Conservation (phyloP, 2,888 invertebrate species). For the Steinernema hermaphroditum region DNA sequence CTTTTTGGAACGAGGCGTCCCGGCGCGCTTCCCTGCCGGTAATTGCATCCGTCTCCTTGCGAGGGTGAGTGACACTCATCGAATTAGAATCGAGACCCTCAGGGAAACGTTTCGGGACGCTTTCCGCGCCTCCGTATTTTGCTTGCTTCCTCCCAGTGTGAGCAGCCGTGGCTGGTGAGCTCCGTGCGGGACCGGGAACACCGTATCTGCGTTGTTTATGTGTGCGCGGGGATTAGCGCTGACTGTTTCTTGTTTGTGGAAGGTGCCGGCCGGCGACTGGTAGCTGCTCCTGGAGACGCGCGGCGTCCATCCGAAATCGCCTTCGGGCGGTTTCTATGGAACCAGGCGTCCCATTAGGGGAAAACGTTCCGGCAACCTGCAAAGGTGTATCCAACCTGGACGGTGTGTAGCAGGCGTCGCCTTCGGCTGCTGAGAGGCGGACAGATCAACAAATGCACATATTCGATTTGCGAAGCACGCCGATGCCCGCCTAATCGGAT, state of each 20-base stretch:
- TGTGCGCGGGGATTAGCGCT: neutral
- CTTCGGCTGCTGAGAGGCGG: neutral
- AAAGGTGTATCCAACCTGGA: neutral
- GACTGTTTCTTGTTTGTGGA: slow-evolving; percentile 30
- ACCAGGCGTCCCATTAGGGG: neutral
- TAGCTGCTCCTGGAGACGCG: slow-evolving; percentile 23
- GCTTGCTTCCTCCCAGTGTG: too few species aligned
- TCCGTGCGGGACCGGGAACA: neutral
- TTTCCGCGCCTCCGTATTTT: neutral
- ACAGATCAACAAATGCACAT: slow-evolving; percentile 25
- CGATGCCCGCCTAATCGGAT: slow-evolving; percentile 26
- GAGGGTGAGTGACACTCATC: slow-evolving; percentile 13
- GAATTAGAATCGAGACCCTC: neutral
- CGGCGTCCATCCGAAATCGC: neutral
- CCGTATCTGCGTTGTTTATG: slow-evolving; percentile 6
- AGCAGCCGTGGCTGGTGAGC: neutral
- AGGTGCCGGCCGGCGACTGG: slow-evolving; percentile 31
- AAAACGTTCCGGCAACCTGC: neutral
- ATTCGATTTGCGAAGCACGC: slow-evolving; percentile 8
- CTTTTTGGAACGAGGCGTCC: slow-evolving; percentile 2
- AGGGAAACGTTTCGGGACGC: neutral
- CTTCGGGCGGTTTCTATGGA: neutral
- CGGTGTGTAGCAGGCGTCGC: neutral
- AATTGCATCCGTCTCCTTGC: slow-evolving; percentile 17
- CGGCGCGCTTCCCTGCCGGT: neutral